Percentiles rank a stretch among this genome's conserved stretches.
Evolutionary conservation across 2,888 invertebrate genomes (phyloP).

Genomic region (Fabriciana adippe): DNA sequence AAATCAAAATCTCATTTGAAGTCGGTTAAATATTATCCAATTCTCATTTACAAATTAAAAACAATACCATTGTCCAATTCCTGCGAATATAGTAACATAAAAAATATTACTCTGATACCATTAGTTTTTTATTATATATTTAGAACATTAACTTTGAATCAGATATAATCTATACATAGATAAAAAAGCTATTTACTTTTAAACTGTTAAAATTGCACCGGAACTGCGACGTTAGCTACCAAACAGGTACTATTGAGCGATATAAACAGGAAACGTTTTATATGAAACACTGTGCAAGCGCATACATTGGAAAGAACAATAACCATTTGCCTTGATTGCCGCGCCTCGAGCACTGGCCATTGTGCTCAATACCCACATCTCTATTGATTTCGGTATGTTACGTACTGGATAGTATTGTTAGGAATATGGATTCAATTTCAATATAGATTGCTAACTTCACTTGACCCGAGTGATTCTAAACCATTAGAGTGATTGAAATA

Average conservation of each 20-base stretch:
- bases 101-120: too few species aligned
- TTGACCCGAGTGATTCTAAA: neutral
- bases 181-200: conserved; percentile 18
- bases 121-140: too few species aligned
- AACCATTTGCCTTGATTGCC: conserved; percentile 47
- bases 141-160: too few species aligned
- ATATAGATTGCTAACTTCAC: conserved; percentile 27
- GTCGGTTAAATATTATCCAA: too few species aligned
- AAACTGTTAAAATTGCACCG: conserved; percentile 24
- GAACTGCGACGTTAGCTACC: conserved; percentile 31
- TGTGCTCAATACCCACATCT: conserved; percentile 47
- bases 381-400: conserved; percentile 49
- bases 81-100: too few species aligned
- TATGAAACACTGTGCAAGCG: conserved; percentile 47
- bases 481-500: neutral
- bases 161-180: neutral
- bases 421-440: conserved; percentile 33
- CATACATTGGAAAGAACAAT: conserved; percentile 48
- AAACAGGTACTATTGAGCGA: conserved; percentile 31
- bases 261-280: conserved; percentile 48
- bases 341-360: conserved; percentile 44
- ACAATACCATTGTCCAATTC: too few species aligned
- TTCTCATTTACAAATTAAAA: too few species aligned
- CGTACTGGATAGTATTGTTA: conserved; percentile 31
- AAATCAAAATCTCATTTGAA: too few species aligned